A percentile compares a stretch with the other conserved stretches of the same genome.
Conservation (phyloP, 2,888 invertebrate species). For the Antitype chi region DNA sequence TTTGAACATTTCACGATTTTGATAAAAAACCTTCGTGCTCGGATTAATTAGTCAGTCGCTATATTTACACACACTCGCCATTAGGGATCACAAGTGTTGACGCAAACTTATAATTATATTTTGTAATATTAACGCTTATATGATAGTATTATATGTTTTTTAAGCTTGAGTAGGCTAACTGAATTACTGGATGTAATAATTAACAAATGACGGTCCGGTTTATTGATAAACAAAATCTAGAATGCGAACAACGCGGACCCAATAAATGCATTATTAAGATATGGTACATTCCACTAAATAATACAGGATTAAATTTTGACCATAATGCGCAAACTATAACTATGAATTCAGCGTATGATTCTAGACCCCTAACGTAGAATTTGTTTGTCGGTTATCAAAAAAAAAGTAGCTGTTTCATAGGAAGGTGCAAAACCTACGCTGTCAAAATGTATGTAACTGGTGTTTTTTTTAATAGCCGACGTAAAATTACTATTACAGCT, state of each 20-base stretch:
- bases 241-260: background rate
- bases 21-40: slow-evolving; percentile 50
- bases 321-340: too few relatives aligned
- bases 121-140: background rate
- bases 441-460: too few relatives aligned
- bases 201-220: background rate
- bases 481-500: too few relatives aligned
- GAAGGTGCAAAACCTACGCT: too few relatives aligned
- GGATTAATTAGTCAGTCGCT: slow-evolving; percentile 46
- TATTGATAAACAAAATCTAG: background rate
- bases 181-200: background rate
- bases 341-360: too few relatives aligned
- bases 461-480: too few relatives aligned
- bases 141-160: background rate
- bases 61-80: slow-evolving; percentile 39
- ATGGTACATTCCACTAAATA: too few relatives aligned
- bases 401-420: too few relatives aligned
- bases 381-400: too few relatives aligned
- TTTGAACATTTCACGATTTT: slow-evolving; percentile 21
- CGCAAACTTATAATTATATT: slow-evolving; percentile 19
- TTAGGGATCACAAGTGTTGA: slow-evolving; percentile 42
- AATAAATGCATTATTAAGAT: too few relatives aligned
- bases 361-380: too few relatives aligned
- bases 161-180: background rate
- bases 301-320: too few relatives aligned